phyloP scores from a whole-genome alignment of 2,888 invertebrate genomes.

The Tolmerus cingulatus region DNA sequence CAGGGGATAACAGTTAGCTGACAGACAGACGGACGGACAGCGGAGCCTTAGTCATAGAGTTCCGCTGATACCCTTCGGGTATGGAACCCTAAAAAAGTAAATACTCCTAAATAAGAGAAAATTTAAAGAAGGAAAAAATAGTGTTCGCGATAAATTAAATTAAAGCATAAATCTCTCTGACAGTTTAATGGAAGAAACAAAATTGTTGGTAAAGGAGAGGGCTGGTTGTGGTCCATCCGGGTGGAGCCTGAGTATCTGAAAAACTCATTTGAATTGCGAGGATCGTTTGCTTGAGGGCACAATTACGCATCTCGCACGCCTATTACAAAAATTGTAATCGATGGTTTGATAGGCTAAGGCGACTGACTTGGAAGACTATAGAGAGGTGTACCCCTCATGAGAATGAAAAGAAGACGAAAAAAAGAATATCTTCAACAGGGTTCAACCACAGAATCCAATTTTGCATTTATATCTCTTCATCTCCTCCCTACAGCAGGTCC shows the following conservation, averaged over 20 bases:
- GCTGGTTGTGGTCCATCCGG: neutral
- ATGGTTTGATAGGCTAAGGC: constrained; percentile 10
- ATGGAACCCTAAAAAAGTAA: too few species aligned
- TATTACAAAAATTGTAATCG: constrained; percentile 32
- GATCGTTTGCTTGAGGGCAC: constrained; percentile 9
- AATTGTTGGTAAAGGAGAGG: neutral
- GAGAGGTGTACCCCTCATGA: neutral
- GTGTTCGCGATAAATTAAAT: neutral
- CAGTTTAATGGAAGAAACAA: neutral
- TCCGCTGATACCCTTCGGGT: too few species aligned
- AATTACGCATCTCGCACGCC: constrained; percentile 38
- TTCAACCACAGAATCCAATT: neutral
- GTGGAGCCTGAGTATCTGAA: neutral
- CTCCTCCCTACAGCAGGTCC: too few species aligned
- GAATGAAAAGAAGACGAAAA: neutral
- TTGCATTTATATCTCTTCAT: too few species aligned
- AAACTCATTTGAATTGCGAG: neutral
- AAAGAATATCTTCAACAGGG: neutral
- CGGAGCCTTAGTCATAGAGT: too few species aligned
- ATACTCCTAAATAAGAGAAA: too few species aligned
- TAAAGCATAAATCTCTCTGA: neutral
- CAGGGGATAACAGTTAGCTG: too few species aligned
- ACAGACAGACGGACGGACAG: too few species aligned
- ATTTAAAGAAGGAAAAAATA: neutral
- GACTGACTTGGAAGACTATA: neutral